Base-by-base conservation (phyloP, 2,888 invertebrate genomes). In the Cremastinae sp. region DNA sequence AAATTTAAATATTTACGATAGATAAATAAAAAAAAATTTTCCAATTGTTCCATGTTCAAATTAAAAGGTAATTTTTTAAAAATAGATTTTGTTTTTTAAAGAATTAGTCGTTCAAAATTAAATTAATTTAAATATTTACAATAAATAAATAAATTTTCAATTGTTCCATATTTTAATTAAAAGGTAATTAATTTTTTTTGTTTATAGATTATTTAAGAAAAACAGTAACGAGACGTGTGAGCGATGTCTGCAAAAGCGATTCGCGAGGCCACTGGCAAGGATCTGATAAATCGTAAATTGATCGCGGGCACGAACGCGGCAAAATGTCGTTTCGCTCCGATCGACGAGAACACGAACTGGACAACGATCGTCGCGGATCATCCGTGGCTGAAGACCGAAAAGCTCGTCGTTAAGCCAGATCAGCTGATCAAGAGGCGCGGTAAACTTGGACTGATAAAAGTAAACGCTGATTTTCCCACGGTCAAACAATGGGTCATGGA, bases 341-440 rank as follows among this genome's bases (percentile, higher is more conserved):
- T 98, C 81, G 94, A 94, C 79, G 94, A 94, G 79, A 91, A 92
- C 61, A 96, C 96, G 37, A 92, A 95, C 64, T 96, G 97, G 95
- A 92, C 94, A 39, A 93, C 95, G 80, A 91, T 97, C 73, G 91
- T 94, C 12, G 92, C 92, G 10, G 93, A 93, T 71, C 93, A 98
- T 88, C 96, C 97, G 16, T 98, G 98, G 98, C 92, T 98, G 39
- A 91, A 93, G 82, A 94, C 93, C 74, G 94, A 95, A 90, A 95
- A 95, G 90, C 91, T 99, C 81, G 99, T 99, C 2, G 98, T 97
- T n/a, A 99, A 99, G 89, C 99, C 99, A 0, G 99, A 99, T 91
- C 99, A 99, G 91, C 92, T 99, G 90, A 99, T 99, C 89, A 99
- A 99, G 90, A 93, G 99, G 28, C 94, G 99, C 70, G 99, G 99